These are phyloP conservation scores for Probaryconus sp. DNA, from an alignment of 1,140 invertebrate genomes.

Conservation along the genomic window DNA sequence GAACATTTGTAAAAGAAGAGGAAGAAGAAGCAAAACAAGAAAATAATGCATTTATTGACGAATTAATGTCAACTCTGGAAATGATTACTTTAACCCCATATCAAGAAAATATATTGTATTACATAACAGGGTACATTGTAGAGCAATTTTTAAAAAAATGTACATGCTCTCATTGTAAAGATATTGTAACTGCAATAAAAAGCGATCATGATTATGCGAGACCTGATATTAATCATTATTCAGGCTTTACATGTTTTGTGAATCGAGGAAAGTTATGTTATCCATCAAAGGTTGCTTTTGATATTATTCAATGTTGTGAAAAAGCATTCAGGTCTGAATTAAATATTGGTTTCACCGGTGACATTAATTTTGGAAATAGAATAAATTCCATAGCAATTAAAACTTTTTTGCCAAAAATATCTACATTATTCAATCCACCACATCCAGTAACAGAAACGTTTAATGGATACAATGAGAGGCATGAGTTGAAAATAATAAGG, in stretches of 20 bases:
- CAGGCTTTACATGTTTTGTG: conserved; percentile 16
- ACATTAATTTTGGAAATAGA: conserved; percentile 21
- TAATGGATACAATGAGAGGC: neutral
- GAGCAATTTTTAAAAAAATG: too few relatives aligned
- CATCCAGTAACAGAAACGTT: conserved; percentile 21
- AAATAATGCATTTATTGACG: too few relatives aligned
- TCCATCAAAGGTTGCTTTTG: conserved; percentile 12
- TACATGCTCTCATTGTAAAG: conserved; percentile 1
- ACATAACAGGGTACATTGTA: too few relatives aligned
- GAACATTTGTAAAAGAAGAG: too few relatives aligned
- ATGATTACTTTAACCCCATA: too few relatives aligned
- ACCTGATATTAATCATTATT: neutral
- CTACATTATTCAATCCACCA: conserved; percentile 13
- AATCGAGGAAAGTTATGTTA: conserved; percentile 22
- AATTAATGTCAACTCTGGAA: too few relatives aligned
- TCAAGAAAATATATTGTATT: too few relatives aligned
- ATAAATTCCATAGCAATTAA: conserved; percentile 5
- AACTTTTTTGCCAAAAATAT: conserved; percentile 10
- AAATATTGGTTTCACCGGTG: conserved; percentile 10
- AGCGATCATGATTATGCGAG: conserved; percentile 14
- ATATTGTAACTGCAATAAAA: conserved; percentile 1
- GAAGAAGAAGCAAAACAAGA: too few relatives aligned
- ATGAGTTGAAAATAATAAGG: conserved; percentile 33
- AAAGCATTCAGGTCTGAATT: conserved; percentile 26
- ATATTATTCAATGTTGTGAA: conserved; percentile 31